Percentiles rank a stretch among this genome's conserved stretches.
Conservation (phyloP, 1,140 invertebrate species). For the Pristionchus pacificus region DNA sequence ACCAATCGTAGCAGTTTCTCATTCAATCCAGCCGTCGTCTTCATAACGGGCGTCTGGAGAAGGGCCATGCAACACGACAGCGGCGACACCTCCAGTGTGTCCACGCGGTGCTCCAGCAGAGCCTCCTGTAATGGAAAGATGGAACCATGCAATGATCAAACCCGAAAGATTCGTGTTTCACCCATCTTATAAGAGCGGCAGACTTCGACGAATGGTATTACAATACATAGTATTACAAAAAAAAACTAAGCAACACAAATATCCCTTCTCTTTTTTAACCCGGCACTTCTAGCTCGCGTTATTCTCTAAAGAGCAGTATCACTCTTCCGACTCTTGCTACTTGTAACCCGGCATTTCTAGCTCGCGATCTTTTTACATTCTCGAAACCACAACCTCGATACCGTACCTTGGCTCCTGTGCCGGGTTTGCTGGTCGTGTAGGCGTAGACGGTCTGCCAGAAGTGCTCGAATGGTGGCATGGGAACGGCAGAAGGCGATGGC, state of each 20-base stretch:
- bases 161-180: not conserved
- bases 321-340: no score
- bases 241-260: no score
- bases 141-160: no score
- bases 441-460: conserved; percentile 29
- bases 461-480: conserved; percentile 8
- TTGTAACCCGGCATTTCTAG: no score
- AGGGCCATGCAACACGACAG: conserved; percentile 5
- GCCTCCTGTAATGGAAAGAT: not conserved
- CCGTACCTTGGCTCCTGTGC: no score
- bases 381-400: no score
- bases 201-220: no score
- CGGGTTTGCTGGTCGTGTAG: no score
- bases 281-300: no score
- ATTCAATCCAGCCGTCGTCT: conserved; percentile 10
- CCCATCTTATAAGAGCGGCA: no score
- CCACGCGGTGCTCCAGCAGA: not conserved
- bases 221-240: not conserved
- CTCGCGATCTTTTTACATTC: no score
- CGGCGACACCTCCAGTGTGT: conserved; percentile 9
- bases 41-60: not conserved
- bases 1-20: conserved; percentile 13
- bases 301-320: no score
- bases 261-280: not conserved
- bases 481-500: not conserved